These are phyloP conservation scores for Diogma glabrata DNA, from an alignment of 2,888 invertebrate genomes.

Conservation along the genomic window DNA sequence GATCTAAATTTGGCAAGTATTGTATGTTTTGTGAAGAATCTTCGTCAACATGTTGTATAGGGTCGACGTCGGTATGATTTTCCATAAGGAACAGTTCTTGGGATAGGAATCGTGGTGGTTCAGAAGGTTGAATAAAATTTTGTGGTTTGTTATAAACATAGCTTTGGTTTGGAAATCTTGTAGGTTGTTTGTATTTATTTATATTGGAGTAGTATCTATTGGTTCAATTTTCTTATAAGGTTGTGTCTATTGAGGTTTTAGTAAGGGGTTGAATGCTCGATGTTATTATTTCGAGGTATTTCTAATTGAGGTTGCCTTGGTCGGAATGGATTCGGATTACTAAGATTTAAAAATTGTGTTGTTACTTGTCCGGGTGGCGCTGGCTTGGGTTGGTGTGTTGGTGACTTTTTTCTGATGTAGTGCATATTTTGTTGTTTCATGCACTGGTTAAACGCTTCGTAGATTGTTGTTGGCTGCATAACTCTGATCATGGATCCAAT, in stretches of 20 bases:
- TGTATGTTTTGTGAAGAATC: not conserved
- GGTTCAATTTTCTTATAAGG: not conserved
- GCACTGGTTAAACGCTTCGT: slow-evolving; percentile 17
- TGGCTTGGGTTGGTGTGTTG: not conserved
- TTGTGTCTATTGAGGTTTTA: not conserved
- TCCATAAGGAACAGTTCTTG: not conserved
- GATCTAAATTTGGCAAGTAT: not conserved
- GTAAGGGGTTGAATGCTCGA: not conserved
- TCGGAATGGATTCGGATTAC: not conserved
- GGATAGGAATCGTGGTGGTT: no score
- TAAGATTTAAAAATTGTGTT: no score
- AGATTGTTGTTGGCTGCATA: slow-evolving; percentile 17
- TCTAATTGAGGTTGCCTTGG: not conserved
- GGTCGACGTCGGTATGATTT: not conserved
- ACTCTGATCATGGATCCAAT: slow-evolving; percentile 20
- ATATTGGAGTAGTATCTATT: not conserved
- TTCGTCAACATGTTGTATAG: no score
- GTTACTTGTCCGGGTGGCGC: not conserved
- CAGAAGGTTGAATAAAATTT: no score
- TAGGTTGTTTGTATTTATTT: not conserved
- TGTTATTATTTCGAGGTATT: not conserved
- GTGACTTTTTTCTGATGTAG: not conserved
- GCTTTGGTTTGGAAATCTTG: no score
- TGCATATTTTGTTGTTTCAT: slow-evolving; percentile 15
- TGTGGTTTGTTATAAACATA: no score